A percentile compares a stretch with the other conserved stretches of the same genome.
These are phyloP conservation scores for Remorina albescens DNA, from an alignment of 2,797 vertebrate genomes.

Conservation along the genomic window DNA sequence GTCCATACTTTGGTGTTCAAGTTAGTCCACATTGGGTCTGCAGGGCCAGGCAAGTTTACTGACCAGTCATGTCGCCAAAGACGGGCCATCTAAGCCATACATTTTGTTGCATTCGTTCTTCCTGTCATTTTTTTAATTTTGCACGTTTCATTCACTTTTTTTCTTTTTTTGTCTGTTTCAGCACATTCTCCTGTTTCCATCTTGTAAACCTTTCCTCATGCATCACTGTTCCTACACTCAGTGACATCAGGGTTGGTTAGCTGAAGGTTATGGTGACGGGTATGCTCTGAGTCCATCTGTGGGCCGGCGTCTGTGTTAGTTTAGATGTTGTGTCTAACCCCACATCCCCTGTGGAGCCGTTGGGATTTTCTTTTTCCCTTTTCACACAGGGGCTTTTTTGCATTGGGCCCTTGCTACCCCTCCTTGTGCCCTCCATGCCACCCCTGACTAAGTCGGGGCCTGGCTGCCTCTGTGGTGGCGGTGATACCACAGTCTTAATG, in stretches of 20 bases:
- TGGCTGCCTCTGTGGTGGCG: slow-evolving; percentile 68
- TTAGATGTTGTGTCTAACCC: slow-evolving; percentile 72
- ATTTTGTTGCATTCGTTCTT: neutral
- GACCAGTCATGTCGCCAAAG: slow-evolving; percentile 47
- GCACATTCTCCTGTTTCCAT: neutral
- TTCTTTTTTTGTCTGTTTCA: slow-evolving; percentile 2
- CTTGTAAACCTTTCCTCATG: neutral
- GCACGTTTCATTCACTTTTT: slow-evolving; percentile 14
- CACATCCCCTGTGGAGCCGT: slow-evolving; percentile 43
- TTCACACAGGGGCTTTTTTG: slow-evolving; percentile 38
- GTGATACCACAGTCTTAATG: slow-evolving; percentile 80
- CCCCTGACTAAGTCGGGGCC: slow-evolving; percentile 78
- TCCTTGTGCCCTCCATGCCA: slow-evolving; percentile 83
- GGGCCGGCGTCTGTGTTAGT: slow-evolving; percentile 56
- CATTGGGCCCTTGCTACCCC: slow-evolving; percentile 49
- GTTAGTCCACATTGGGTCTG: slow-evolving; percentile 63
- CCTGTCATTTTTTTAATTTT: slow-evolving; percentile 1
- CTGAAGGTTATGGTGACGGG: slow-evolving; percentile 14
- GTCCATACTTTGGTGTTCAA: slow-evolving; percentile 62
- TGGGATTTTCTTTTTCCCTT: slow-evolving; percentile 31
- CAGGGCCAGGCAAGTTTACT: slow-evolving; percentile 70
- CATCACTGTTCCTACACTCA: neutral
- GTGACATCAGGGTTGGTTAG: slow-evolving; percentile 20
- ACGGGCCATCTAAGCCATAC: slow-evolving; percentile 45
- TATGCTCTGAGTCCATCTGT: slow-evolving; percentile 31